Evolutionary conservation across 1,140 invertebrate genomes (phyloP), one percentile per base, ranked within the genome.

Genomic region (Drosophila funebris): DNA sequence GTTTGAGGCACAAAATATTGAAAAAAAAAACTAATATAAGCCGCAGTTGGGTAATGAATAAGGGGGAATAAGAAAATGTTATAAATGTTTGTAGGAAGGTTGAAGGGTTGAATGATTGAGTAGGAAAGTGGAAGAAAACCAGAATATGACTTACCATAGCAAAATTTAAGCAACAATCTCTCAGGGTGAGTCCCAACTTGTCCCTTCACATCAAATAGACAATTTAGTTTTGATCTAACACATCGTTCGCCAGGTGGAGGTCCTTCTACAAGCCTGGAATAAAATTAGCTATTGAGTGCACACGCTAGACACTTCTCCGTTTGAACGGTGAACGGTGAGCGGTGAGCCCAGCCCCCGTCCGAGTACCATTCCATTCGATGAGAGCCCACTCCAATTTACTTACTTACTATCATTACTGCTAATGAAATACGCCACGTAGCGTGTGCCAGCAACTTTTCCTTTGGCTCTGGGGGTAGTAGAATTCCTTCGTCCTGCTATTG

Each of bases 341-440:
- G 9, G 9, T 16, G 29, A 18, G n/a, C 56, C 16, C 31, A 22
- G 14, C 33, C 24, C 18, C 37, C n/a, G 18, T 24, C 29, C 50
- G 14, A 50, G 7, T n/a, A 2, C 24, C 11, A 18, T 16, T n/a
- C 43, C 14, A n/a, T 33, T 9, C 20, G 20, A 14, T 11, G 39
- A 18, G 16, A 43, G 22, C 56, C 56, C 27, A 44, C 41, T 62
- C 24, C 61, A 57, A 75, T 73, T 69, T 62, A 60, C 57, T 63
- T 18, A 13, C 58, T 31, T 53, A 78, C 78, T 75, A 78, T 58
- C 61, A 64, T 52, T 67, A 70, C 83, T 88, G 82, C 83, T 87
- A 87, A 87, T 87, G 82, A 88, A 87, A 87, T 87, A 74, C 82
- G 71, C 83, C 74, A 85, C 82, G 75, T 71, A 82, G 70, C 82